Base-by-base conservation (phyloP, 2,888 invertebrate species). In the Epinotia ramella region DNA sequence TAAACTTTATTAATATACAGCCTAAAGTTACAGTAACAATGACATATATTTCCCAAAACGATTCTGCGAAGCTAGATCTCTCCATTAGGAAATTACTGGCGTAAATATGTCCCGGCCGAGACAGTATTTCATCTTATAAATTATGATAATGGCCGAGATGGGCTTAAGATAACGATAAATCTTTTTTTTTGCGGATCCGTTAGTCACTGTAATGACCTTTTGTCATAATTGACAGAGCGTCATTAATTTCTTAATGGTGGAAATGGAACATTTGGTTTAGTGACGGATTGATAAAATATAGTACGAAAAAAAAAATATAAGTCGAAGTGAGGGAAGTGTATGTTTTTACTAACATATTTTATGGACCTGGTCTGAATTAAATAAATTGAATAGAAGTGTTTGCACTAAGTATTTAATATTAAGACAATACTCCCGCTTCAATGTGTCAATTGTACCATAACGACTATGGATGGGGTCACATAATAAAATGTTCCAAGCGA, bases 71-170 rank as follows among this genome's bases (percentile, higher is more conserved):
- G 75, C 73, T 78, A 86, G 81, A 83, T 81, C 84, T 83, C 81
- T 83, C 87, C 89, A 89, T 89, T 89, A 89, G 88, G 83, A 88
- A 87, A 90, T 90, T 87, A 87, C 87, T 81, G 81, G 33, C 64
- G 63, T 24, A 67, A 53, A 59, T 59, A 67, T 60, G 46, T 71
- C 71, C 16, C 56, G 28, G 84, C 81, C 79, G 78, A 77, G 80
- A 76, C 80, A 77, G 82, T 86, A 84, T 84, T 83, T 88, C 86
- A 88, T 85, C 79, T 78, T 79, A 81, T 84, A 85, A 89, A 81
- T 89, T 88, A 89, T 89, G 86, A 83, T 88, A 89, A 88, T 88
- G 87, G 79, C 70, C 57, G 80, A 81, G 84, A 86, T 81, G 82
- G 81, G 83, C 81, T 82, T 76, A 79, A 79, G 81, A 84, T 83